Conservation (phyloP, 2,888 invertebrate genomes). For the Pollenia labialis region DNA sequence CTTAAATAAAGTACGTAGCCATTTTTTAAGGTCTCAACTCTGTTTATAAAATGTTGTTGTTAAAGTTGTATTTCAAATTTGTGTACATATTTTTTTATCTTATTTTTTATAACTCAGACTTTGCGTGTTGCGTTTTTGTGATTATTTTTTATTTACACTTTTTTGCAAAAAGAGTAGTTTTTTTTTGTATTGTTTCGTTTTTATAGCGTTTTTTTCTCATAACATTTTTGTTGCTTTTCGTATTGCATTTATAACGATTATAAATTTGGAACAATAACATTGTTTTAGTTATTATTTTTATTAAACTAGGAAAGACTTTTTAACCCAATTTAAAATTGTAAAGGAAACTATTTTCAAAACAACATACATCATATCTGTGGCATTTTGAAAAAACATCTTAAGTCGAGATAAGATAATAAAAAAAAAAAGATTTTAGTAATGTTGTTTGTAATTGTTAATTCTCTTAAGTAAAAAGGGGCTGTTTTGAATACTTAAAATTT, state of each 20-base stretch:
- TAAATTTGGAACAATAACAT: constrained; percentile 6
- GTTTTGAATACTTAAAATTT: no score
- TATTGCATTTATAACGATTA: background rate
- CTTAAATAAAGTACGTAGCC: no score
- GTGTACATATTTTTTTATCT: no score
- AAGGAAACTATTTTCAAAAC: background rate
- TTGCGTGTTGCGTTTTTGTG: constrained; percentile 22
- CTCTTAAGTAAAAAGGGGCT: no score
- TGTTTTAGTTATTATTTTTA: background rate
- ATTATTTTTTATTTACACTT: background rate
- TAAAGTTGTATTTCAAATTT: background rate
- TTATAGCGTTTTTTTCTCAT: background rate
- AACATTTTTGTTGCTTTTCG: background rate
- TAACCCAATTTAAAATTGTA: constrained; percentile 13
- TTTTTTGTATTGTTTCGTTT: constrained; percentile 3
- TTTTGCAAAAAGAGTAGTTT: background rate
- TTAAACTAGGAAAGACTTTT: constrained; percentile 22
- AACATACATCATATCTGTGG: background rate
- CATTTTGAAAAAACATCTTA: no score
- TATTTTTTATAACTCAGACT: constrained; percentile 22
- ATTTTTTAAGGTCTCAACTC: no score
- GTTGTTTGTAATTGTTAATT: no score
- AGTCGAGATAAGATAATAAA: no score
- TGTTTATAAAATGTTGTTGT: no score
- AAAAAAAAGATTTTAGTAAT: no score